Evolutionary conservation across 2,888 invertebrate species (phyloP).

Genomic region (Dysmachus trigonus): DNA sequence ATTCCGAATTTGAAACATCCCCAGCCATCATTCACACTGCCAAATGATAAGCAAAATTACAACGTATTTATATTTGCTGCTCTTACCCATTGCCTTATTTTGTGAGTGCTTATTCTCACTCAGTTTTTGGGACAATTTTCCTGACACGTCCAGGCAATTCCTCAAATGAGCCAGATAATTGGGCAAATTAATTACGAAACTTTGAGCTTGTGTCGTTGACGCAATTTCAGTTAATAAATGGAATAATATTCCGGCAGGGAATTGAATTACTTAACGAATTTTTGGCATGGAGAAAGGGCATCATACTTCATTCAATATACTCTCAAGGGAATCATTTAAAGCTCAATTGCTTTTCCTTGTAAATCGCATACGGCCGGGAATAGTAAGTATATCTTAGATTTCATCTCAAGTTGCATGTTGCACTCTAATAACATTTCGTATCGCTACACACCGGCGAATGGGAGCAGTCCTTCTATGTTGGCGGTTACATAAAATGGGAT

Average conservation of each 20-base stretch:
- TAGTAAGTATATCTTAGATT: not conserved
- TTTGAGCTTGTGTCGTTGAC: not conserved
- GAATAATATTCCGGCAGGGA: not conserved
- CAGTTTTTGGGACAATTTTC: not conserved
- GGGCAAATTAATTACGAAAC: not conserved
- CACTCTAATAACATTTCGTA: not conserved
- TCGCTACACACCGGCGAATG: not conserved
- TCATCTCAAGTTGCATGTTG: not conserved
- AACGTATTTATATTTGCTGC: not conserved
- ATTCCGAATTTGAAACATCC: not conserved
- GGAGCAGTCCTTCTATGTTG: not conserved
- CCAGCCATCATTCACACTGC: not conserved
- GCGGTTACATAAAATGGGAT: not conserved
- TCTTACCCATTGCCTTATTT: not conserved
- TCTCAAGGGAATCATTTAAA: not conserved
- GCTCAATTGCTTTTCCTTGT: not conserved
- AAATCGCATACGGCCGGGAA: not conserved
- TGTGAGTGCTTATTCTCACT: not conserved
- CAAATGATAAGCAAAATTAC: not conserved
- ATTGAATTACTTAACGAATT: not conserved
- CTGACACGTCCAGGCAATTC: not conserved
- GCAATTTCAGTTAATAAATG: not conserved
- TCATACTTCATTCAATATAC: not conserved
- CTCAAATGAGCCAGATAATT: not conserved
- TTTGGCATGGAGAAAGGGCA: not conserved